Conservation (phyloP, 2,797 vertebrate species). For the Thripadectes ignobilis region DNA sequence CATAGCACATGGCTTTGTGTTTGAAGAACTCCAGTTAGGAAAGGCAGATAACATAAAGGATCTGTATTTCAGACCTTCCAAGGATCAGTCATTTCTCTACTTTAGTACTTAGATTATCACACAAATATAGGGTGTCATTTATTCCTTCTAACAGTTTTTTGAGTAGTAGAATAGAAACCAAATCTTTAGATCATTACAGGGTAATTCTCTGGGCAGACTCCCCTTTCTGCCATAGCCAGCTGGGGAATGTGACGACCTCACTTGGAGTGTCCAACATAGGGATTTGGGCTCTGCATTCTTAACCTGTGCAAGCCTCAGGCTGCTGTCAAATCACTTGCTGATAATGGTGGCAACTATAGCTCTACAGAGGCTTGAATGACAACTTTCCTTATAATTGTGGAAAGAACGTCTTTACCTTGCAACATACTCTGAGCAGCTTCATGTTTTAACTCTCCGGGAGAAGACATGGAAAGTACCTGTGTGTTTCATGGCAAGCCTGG, state of each 20-base stretch:
- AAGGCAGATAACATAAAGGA: not conserved
- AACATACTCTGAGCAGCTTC: not conserved
- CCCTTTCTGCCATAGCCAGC: not conserved
- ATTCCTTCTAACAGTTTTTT: not conserved
- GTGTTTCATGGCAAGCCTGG: not conserved
- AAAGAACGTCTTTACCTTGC: not conserved
- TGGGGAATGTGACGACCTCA: not conserved
- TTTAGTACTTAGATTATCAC: not conserved
- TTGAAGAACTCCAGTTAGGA: not conserved
- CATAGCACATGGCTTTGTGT: not conserved
- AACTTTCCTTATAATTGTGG: not conserved
- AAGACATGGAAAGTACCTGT: rapidly evolving
- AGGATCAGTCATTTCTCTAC: not conserved
- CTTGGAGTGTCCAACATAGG: rapidly evolving
- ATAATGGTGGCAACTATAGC: not conserved
- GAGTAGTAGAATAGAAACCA: not conserved
- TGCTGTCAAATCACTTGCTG: not conserved
- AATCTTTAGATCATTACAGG: not conserved
- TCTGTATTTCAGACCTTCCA: not conserved
- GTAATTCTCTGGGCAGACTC: not conserved
- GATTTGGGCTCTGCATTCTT: not conserved
- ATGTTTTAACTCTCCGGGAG: not conserved
- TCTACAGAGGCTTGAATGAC: not conserved
- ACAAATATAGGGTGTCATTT: not conserved
- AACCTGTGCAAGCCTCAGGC: not conserved